Percentiles rank a stretch among this genome's conserved stretches.
Evolutionary conservation across 1,140 invertebrate genomes (phyloP).

Genomic region (Drosophila sp.): DNA sequence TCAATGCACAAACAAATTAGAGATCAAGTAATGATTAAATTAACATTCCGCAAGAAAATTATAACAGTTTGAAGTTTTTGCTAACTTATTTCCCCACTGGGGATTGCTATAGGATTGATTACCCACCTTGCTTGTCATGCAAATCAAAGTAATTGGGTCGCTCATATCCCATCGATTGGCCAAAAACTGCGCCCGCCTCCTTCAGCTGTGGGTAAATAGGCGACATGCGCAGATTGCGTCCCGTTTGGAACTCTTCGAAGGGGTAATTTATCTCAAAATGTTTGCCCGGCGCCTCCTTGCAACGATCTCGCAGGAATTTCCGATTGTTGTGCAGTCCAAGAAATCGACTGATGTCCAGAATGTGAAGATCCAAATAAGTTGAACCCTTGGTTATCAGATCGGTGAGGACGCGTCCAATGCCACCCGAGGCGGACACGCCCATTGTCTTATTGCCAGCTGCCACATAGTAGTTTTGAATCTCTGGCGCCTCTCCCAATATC

Average conservation of each 20-base stretch:
- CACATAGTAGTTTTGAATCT: conserved; percentile 97
- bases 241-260: conserved; percentile 93
- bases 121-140: conserved; percentile 86
- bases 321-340: conserved; percentile 98
- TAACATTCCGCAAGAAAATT: too few species aligned
- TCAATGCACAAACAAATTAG: too few species aligned
- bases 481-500: conserved; percentile 96
- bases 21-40: too few species aligned
- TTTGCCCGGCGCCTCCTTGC: conserved; percentile 96
- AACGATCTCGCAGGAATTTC: conserved; percentile 96
- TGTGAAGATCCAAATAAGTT: conserved; percentile 94
- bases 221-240: conserved; percentile 96
- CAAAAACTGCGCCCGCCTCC: conserved; percentile 97
- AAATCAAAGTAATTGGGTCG: conserved; percentile 95
- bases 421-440: conserved; percentile 96
- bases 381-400: conserved; percentile 95
- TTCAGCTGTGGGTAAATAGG: conserved; percentile 97
- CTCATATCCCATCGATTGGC: conserved; percentile 99
- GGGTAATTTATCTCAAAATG: conserved; percentile 94
- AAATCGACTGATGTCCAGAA: conserved; percentile 96
- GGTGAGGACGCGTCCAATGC: conserved; percentile 95
- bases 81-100: too few species aligned
- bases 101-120: background rate
- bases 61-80: too few species aligned
- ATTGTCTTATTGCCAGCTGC: conserved; percentile 98